Evolutionary conservation across 2,797 vertebrate genomes (phyloP), one percentile per base, ranked within the genome.

Genomic region (Tokudaia tokunoshimensis): DNA sequence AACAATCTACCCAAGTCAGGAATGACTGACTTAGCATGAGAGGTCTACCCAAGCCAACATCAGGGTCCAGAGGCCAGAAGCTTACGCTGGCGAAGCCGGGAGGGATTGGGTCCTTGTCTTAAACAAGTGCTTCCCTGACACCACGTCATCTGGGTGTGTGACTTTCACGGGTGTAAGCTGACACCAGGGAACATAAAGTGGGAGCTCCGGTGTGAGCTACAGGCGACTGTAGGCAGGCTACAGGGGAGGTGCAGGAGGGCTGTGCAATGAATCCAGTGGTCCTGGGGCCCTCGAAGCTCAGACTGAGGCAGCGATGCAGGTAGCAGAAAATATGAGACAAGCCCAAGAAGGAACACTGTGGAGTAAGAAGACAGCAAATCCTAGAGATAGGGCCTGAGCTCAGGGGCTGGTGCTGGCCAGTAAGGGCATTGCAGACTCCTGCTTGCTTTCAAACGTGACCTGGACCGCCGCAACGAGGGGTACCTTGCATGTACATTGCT

Each of bases 181-280:
- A 82, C 0, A 1, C 2, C 1, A 5, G 29, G 70, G 52, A n/a
- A 4, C 24, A 5, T 14, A 14, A 41, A 20, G 55, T 17, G 37
- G 67, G 61, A 47, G 29, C 31, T 55, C 19, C 4, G 1, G 41
- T 20, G 26, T 26, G 41, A 5, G 47, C 12, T 3, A 11, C 10
- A 3, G 55, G 47, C 31, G 63, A 55, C 11, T 34, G 37, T 17
- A 6, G 91, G 82, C 22, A 44, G 78, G 80, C 41, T 11, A 10
- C 9, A 4, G 5, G 50, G 72, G 34, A 63, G 63, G 63, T 1
- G 24, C 12, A 1, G 17, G 81, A 70, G 31, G 83, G 63, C 82
- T 34, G 19, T 59, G 37, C 52, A 20, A 15, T 1, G 59, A 10
- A 55, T 44, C 72, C 84, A 19, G 79, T 4, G 76, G 37, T 17